Evolutionary conservation across 2,113 vertebrate genomes (phyloP).

Genomic region (Crocuta crocuta): DNA sequence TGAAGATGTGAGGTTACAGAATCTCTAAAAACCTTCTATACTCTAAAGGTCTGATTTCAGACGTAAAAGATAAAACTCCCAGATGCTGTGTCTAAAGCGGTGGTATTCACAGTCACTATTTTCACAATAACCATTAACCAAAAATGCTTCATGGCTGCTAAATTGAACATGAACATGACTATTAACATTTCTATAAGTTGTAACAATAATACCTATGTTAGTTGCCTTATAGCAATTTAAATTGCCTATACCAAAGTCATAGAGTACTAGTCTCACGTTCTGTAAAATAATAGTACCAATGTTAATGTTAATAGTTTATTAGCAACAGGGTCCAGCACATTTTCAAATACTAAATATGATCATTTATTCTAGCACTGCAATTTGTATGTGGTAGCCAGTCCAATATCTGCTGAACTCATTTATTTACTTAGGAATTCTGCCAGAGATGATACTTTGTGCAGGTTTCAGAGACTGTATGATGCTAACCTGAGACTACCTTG

Average conservation of each 20-base stretch:
- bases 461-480: background rate
- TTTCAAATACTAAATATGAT: background rate
- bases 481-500: background rate
- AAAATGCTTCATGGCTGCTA: background rate
- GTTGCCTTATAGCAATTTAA: background rate
- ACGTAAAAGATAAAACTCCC: background rate
- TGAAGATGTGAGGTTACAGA: background rate
- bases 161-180: background rate
- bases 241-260: background rate
- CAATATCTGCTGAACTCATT: background rate
- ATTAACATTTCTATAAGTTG: background rate
- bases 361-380: background rate
- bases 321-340: background rate
- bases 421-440: background rate
- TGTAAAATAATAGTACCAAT: background rate
- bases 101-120: background rate
- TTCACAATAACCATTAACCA: background rate
- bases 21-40: background rate
- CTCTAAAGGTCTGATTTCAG: background rate
- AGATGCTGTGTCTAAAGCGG: background rate
- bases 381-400: background rate
- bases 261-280: background rate
- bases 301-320: background rate
- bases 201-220: background rate
- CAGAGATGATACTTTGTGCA: background rate